Base-by-base conservation (phyloP, 2,113 vertebrate genomes). In the Lepus europaeus region DNA sequence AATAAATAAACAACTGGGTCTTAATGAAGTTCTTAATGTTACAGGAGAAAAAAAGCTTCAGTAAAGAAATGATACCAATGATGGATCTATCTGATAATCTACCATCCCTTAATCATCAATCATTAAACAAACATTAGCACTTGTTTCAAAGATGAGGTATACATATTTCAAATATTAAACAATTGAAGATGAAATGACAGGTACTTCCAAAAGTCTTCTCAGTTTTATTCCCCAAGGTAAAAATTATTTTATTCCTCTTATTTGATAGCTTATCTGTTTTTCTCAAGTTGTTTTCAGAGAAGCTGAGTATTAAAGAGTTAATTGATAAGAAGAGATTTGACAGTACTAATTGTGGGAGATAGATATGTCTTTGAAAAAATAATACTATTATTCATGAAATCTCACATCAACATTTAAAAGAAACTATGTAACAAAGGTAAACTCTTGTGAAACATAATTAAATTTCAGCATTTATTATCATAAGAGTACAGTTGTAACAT, bases 381-480 rank as follows among this genome's bases (percentile, higher is more conserved):
- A 85, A 64, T 2, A 2, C 4, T 45, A 51, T 59, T 13, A 85
- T 81, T 72, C 36, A 84, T 70, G 17, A 87, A 78, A 68, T 74
- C 3, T 8, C 36, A 82, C 9, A 77, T 82, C 61, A 77, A 69
- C 29, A 84, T 77, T 74, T 77, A 91, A 93, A 86, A 16, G 9
- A 89, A 61, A 81, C 51, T 51, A 88, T 9, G 84, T n/a, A 9
- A 36, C 23, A 89, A 10, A 84, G 72, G 1, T 53, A 27, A 85
- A 70, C 4, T 76, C 69, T 56, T 77, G 0, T 16, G 7, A 61
- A 22, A 90, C 10, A 68, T 56, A 56, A 92, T 49, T 83, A 33
- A 94, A 94, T 88, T 49, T 69, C 39, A 85, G 69, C 7, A 88
- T 9, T 88, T 29, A 83, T 36, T 90, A 68, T 2, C 53, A 22